Conservation (phyloP, 2,888 invertebrate genomes). For the Chrysomela aeneicollis region DNA sequence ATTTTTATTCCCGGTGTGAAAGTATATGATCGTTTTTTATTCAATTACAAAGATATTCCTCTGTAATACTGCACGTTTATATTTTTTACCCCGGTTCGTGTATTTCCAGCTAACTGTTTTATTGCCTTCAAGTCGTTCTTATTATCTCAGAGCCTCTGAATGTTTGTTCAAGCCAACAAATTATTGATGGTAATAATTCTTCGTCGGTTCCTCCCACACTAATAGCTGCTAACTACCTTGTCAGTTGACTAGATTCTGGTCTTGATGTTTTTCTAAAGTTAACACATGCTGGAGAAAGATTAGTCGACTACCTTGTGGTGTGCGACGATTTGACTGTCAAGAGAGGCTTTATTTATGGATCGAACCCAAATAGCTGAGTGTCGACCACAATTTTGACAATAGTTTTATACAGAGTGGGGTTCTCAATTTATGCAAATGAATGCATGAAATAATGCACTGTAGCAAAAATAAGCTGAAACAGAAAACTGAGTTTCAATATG, state of each 20-base stretch:
- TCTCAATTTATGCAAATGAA: too few species aligned
- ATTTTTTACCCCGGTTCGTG: slow-evolving; percentile 21
- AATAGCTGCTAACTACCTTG: slow-evolving; percentile 49
- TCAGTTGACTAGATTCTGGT: slow-evolving; percentile 52
- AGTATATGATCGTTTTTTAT: too few species aligned
- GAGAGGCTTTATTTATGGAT: slow-evolving; percentile 5
- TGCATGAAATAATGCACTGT: too few species aligned
- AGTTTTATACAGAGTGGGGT: background rate
- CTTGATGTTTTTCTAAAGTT: slow-evolving; percentile 46
- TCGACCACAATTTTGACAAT: slow-evolving; percentile 3
- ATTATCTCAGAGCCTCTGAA: slow-evolving; percentile 33
- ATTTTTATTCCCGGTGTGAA: too few species aligned
- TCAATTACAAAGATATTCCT: background rate
- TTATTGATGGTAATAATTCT: slow-evolving; percentile 43
- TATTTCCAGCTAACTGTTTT: slow-evolving; percentile 29
- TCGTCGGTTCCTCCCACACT: slow-evolving; percentile 46
- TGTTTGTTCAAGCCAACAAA: slow-evolving; percentile 34
- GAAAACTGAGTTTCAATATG: too few species aligned
- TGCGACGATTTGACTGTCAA: slow-evolving; percentile 8
- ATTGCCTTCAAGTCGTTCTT: slow-evolving; percentile 25
- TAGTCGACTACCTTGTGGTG: slow-evolving; percentile 54
- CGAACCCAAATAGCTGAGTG: slow-evolving; percentile 1
- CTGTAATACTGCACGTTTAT: slow-evolving; percentile 7
- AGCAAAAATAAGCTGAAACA: too few species aligned
- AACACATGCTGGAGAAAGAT: slow-evolving; percentile 52